phyloP scores from a whole-genome alignment of 2,888 invertebrate genomes.

The Aspidiotus rigidus region DNA sequence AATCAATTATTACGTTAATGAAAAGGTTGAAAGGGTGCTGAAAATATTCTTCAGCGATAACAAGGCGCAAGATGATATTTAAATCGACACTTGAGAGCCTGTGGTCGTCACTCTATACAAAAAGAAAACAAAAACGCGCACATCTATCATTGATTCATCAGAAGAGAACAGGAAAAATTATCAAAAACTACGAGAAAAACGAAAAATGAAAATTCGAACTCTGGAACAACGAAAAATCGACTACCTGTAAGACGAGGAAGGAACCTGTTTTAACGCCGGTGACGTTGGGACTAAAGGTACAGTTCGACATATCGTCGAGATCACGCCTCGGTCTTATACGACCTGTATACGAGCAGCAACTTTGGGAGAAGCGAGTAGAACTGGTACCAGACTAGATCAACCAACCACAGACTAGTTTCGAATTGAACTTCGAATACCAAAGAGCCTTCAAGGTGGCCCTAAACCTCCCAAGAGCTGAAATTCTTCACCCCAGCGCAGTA shows the following conservation, averaged over 20 bases:
- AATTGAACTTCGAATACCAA: conserved; percentile 29
- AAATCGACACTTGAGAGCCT: not conserved
- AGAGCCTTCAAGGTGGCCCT: conserved; percentile 31
- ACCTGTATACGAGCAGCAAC: conserved; percentile 14
- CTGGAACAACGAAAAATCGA: conserved; percentile 9
- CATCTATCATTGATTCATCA: not conserved
- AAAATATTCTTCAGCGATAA: not conserved
- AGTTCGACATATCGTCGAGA: conserved; percentile 15
- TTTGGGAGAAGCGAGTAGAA: conserved; percentile 22
- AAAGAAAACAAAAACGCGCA: not conserved
- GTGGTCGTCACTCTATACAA: not conserved
- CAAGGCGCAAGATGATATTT: not conserved
- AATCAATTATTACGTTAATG: not conserved
- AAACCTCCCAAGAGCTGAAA: conserved; percentile 29
- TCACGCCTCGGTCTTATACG: conserved; percentile 26
- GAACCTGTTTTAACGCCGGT: conserved; percentile 25
- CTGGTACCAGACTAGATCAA: conserved; percentile 24
- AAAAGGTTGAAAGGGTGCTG: not conserved
- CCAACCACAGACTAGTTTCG: conserved; percentile 32
- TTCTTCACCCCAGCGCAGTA: conserved; percentile 11
- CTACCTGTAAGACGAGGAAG: not conserved
- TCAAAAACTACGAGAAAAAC: not conserved
- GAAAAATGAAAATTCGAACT: not conserved
- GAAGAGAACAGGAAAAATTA: not conserved
- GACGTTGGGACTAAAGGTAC: conserved; percentile 19